Evolutionary conservation across 92 coral and sea anemone species (phyloP).

Genomic region (Parazoanthus darwini): DNA sequence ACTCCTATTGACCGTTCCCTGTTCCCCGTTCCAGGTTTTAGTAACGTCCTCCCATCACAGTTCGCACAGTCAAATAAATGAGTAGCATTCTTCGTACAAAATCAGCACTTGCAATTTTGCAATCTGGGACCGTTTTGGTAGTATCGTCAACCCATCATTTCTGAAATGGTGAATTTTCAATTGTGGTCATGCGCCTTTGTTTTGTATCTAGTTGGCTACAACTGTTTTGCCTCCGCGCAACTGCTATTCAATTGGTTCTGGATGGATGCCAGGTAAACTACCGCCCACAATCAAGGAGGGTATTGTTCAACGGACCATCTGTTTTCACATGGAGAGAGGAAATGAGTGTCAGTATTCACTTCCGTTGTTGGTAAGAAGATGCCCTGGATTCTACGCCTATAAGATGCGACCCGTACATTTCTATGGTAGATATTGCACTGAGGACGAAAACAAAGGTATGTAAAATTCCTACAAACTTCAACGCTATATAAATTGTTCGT

Average conservation of each 20-base stretch:
- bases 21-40: too few relatives aligned
- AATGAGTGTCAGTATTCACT: not conserved
- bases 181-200: too few relatives aligned
- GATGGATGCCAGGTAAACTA: slow-evolving; percentile 3
- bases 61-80: too few relatives aligned
- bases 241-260: not conserved
- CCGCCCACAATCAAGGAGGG: not conserved
- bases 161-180: too few relatives aligned
- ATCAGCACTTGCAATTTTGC: too few relatives aligned
- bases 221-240: not conserved
- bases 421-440: slow-evolving; percentile 11
- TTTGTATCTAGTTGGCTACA: not conserved
- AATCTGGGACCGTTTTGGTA: too few relatives aligned
- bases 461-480: not conserved
- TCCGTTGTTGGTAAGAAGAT: slow-evolving; percentile 1
- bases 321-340: not conserved
- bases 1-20: too few relatives aligned
- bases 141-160: too few relatives aligned
- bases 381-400: slow-evolving; percentile 13
- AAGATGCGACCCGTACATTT: not conserved
- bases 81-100: too few relatives aligned
- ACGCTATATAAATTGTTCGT: not conserved
- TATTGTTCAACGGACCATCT: slow-evolving; percentile 6
- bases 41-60: too few relatives aligned
- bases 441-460: not conserved